Evolutionary conservation across 1,140 invertebrate genomes (phyloP), one percentile per base, ranked within the genome.

Genomic region (Plodia interpunctella): DNA sequence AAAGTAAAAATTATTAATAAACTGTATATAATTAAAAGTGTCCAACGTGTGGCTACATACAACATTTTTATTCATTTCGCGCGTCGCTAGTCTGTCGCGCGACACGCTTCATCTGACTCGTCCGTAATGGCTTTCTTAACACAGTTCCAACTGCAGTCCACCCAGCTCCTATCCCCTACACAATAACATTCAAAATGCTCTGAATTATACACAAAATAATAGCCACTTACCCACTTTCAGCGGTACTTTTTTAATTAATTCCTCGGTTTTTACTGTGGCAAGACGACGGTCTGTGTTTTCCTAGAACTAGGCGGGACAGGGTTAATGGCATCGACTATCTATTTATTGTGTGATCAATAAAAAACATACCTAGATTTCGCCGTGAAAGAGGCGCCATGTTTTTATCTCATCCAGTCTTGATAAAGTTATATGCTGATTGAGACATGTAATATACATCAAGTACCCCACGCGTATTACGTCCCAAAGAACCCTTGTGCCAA

Each of bases 241-340:
- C 70, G 73, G 70, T 72, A 76, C 67, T 78, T 79, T 76, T 74
- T 74, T 65, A 83, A 81, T 81, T 83, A 83, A 80, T 81, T 81
- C 74, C 66, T 60, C 66, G 71, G 59, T 76, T 74, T 82, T 78
- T 74, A 75, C 70, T 75, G 62, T 69, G 68, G 63, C 68, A 72
- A 72, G 15, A 57, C 60, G 65, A 60, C 69, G 68, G 79, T 80
- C 78, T 76, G 73, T 72, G 67, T 75, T 74, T 76, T 81, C 71
- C 63, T 63, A 57, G 72, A 66, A 79, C 63, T 68, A 63, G 53
- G 67, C 65, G 60, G 72, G 71, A 69, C 57, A 59, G 57, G 72
- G 68, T 65, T 71, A 68, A 72, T 74, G 72, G 73, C 68, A 71
- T 68, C 60, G 65, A 62, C 60, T 66, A 66, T 63, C 60, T 68